Evolutionary conservation across 2,888 invertebrate species (phyloP), one percentile per base, ranked within the genome.

Genomic region (Agrochola lychnidis): DNA sequence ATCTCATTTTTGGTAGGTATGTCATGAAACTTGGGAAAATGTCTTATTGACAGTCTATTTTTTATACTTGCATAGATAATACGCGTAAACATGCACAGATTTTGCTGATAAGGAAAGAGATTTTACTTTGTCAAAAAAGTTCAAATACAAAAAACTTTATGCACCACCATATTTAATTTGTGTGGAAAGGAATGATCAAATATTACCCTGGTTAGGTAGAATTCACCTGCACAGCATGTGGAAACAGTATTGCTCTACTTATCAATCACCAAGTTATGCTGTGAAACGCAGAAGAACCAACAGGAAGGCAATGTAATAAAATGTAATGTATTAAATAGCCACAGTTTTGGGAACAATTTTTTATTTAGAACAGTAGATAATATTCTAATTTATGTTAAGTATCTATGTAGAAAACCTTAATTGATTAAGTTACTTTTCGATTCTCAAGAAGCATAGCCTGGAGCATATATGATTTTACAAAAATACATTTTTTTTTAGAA

Each of bases 1-100:
- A 40, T 10, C n/a, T 12, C 0, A 36, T 57, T 25, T 25, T 57
- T 51, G n/a, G 36, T 16, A 40, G 12, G 36, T 59, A 45, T 64
- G 19, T 19, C 59, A 64, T 51, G n/a, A 53, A 76, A 64, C 40
- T 40, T 57, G 30, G 30, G 59, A 57, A 63, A 70, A 61, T 82
- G 71, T 72, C 61, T 12, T 9, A 45, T 0, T 72, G 82, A 78
- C 70, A 78, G 45, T 57, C 62, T 45, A 2, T 56, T 69, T 71
- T 63, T 73, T 73, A 9, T 67, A 53, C 10, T 25, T n/a, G 12
- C 25, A 45, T 25, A 40, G 14, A 48, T 57, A n/a, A n/a, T n/a
- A n/a, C n/a, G n/a, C n/a, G n/a, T n/a, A 9, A 70, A 53, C 10
- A 40, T n/a, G 12, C 25, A 45, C 36, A 40, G 14, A 48, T 57